Evolutionary conservation across 2,888 invertebrate genomes (phyloP).

Genomic region (Meteorus cinctellus): DNA sequence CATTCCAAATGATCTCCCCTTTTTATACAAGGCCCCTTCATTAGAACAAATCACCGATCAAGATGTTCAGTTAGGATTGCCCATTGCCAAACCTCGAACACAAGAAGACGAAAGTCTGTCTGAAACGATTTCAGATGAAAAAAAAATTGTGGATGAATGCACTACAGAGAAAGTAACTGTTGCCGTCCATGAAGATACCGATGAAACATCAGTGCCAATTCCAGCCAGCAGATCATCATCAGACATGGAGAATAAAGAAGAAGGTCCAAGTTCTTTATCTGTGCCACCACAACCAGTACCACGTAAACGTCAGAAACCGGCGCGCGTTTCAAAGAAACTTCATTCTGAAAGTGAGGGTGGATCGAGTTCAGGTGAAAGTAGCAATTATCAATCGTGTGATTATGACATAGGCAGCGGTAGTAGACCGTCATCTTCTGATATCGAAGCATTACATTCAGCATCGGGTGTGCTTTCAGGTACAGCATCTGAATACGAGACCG

Average conservation of each 20-base stretch:
- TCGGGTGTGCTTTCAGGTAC: constrained; percentile 79
- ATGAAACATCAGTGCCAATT: constrained; percentile 55
- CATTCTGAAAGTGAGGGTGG: constrained; percentile 86
- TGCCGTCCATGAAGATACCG: constrained; percentile 53
- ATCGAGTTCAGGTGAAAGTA: constrained; percentile 91
- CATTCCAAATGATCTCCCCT: constrained; percentile 77
- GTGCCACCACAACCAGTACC: constrained; percentile 66
- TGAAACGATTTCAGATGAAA: constrained; percentile 45
- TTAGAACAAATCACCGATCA: constrained; percentile 62
- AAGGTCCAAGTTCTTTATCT: constrained; percentile 54
- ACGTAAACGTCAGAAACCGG: constrained; percentile 69
- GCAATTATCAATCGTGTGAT: constrained; percentile 90
- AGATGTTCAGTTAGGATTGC: constrained; percentile 57
- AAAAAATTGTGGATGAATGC: constrained; percentile 54
- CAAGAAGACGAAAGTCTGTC: constrained; percentile 41
- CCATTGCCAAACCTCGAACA: constrained; percentile 56
- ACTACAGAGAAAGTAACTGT: constrained; percentile 52
- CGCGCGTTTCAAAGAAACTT: constrained; percentile 75
- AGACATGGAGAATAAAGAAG: constrained; percentile 58
- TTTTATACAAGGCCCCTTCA: constrained; percentile 73
- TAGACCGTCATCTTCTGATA: constrained; percentile 89
- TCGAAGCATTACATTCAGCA: constrained; percentile 81
- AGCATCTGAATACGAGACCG: constrained; percentile 91
- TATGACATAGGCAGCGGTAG: constrained; percentile 82
- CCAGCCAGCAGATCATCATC: constrained; percentile 67